phyloP scores from a whole-genome alignment of 2,113 vertebrate species.

The Aythya baeri region DNA sequence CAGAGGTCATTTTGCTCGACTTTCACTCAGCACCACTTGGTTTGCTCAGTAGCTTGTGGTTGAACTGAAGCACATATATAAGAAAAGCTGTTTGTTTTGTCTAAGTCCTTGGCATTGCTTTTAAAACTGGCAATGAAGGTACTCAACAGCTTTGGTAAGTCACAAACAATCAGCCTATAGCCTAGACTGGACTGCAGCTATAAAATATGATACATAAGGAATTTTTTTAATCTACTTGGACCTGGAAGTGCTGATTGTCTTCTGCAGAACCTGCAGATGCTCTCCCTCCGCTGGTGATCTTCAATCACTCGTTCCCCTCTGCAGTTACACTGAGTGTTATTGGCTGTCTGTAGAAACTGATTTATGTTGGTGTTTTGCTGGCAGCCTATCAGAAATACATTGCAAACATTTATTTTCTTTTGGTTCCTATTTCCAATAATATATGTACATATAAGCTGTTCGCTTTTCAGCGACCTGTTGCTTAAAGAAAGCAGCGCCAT shows the following conservation, averaged over 20 bases:
- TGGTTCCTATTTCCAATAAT: not conserved
- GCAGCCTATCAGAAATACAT: not conserved
- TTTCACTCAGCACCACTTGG: not conserved
- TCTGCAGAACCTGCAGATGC: not conserved
- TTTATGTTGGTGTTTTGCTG: not conserved
- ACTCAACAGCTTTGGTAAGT: not conserved
- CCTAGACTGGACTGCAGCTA: not conserved
- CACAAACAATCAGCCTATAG: not conserved
- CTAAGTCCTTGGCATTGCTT: not conserved
- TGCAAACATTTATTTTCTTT: not conserved
- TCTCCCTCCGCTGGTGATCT: not conserved
- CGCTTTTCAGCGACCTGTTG: not conserved
- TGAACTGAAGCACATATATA: not conserved
- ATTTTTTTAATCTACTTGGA: not conserved
- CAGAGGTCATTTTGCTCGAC: not conserved
- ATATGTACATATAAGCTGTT: accelerated
- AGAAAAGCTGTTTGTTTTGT: not conserved
- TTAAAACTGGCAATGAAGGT: not conserved
- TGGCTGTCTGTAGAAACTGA: not conserved
- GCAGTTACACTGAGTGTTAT: not conserved
- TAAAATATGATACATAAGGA: not conserved
- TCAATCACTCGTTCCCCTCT: not conserved
- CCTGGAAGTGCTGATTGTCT: not conserved
- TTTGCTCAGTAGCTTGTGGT: not conserved
- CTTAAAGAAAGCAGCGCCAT: slow-evolving; percentile 23